Evolutionary conservation across 2,113 vertebrate genomes (phyloP).

Genomic region (Hyperopisus bebe): DNA sequence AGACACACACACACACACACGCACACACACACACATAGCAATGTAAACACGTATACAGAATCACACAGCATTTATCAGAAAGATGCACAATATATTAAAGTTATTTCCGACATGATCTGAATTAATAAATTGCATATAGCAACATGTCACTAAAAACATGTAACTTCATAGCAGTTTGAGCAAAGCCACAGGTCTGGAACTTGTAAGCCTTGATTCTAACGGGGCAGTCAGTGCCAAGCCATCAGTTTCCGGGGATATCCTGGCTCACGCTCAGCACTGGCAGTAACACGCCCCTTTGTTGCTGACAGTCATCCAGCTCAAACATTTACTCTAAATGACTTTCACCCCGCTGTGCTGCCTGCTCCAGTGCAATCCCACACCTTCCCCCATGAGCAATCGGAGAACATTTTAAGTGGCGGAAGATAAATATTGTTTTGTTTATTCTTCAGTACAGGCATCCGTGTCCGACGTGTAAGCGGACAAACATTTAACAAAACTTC

Average conservation of each 20-base stretch:
- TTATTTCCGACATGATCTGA: background rate
- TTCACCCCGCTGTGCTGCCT: background rate
- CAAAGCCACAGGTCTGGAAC: background rate
- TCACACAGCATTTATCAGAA: background rate
- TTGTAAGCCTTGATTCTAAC: background rate
- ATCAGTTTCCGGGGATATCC: background rate
- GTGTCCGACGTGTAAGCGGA: background rate
- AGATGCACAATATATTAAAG: background rate
- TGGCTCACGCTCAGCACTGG: background rate
- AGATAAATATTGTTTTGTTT: constrained; percentile 1
- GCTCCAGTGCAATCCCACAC: background rate
- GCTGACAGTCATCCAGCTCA: background rate
- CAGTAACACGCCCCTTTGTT: background rate
- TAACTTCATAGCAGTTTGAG: background rate
- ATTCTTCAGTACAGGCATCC: background rate
- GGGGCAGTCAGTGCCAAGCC: background rate
- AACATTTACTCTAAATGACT: constrained; percentile 4
- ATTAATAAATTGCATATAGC: background rate
- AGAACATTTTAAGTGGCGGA: background rate
- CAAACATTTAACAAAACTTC: background rate
- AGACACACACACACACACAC: constrained; percentile 4
- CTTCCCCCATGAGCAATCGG: background rate
- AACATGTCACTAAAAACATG: background rate
- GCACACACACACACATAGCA: background rate
- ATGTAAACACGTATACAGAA: constrained; percentile 16